Percentiles rank a stretch among this genome's conserved stretches.
Evolutionary conservation across 2,797 vertebrate species (phyloP).

Genomic region (Podarcis siculus): DNA sequence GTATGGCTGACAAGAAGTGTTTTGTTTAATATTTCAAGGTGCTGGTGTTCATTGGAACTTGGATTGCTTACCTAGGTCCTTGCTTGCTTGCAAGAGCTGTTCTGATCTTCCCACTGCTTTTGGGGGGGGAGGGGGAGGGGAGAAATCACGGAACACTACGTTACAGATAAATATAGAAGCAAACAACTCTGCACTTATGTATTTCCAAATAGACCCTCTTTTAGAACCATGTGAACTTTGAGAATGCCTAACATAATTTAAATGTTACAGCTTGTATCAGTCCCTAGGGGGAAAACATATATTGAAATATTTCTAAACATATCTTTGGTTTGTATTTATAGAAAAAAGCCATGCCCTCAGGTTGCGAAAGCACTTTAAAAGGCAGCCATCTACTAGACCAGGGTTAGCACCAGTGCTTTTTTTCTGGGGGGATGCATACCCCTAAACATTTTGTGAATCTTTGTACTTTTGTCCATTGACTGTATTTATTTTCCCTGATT

Average conservation of each 20-base stretch:
- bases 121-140: no score
- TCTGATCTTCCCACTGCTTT: background rate
- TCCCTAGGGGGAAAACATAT: background rate
- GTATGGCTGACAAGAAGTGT: background rate
- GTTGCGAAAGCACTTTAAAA: background rate
- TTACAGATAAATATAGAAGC: constrained; percentile 29
- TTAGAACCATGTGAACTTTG: background rate
- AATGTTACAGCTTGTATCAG: background rate
- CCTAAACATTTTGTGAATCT: no score
- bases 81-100: background rate
- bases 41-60: background rate
- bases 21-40: background rate
- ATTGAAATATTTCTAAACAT: background rate
- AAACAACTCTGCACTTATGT: background rate
- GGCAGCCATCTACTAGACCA: background rate
- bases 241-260: constrained; percentile 22
- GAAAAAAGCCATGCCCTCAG: background rate
- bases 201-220: constrained; percentile 16
- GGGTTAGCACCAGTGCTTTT: background rate
- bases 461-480: no score
- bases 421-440: background rate
- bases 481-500: no score
- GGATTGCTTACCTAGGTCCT: background rate
- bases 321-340: background rate
- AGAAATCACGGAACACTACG: background rate